Percentiles rank a stretch among this genome's conserved stretches.
Evolutionary conservation across 2,797 vertebrate species (phyloP).

Genomic region (Oceanodroma leucorhoa): DNA sequence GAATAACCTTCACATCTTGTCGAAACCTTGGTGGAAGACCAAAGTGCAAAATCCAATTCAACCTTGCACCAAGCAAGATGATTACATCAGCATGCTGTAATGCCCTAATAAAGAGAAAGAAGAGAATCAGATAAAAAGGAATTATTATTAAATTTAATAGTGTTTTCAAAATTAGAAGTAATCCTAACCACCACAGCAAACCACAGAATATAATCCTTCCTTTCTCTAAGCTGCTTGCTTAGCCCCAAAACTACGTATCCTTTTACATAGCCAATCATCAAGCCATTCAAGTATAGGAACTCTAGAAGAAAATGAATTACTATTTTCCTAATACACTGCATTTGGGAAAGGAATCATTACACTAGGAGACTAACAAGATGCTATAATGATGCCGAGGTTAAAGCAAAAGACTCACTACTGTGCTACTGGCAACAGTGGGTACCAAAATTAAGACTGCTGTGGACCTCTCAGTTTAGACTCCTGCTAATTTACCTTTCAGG

Average conservation of each 20-base stretch:
- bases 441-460: background rate
- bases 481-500: background rate
- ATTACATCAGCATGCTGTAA: constrained; percentile 90
- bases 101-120: constrained; percentile 79
- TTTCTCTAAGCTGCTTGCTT: background rate
- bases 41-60: constrained; percentile 99
- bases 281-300: background rate
- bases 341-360: background rate
- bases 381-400: background rate
- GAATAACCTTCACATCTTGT: constrained; percentile 88
- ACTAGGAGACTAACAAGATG: background rate
- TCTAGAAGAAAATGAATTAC: background rate
- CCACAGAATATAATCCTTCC: background rate
- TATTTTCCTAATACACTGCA: background rate
- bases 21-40: constrained; percentile 90
- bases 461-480: background rate
- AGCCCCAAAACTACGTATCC: background rate
- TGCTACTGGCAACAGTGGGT: background rate
- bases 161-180: constrained; percentile 8
- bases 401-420: background rate
- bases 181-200: background rate
- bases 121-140: background rate
- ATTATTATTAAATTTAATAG: background rate
- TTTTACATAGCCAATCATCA: background rate
- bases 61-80: constrained; percentile 90